phyloP scores from a whole-genome alignment of 2,797 vertebrate genomes.

The Pseudochaenichthys georgianus region DNA sequence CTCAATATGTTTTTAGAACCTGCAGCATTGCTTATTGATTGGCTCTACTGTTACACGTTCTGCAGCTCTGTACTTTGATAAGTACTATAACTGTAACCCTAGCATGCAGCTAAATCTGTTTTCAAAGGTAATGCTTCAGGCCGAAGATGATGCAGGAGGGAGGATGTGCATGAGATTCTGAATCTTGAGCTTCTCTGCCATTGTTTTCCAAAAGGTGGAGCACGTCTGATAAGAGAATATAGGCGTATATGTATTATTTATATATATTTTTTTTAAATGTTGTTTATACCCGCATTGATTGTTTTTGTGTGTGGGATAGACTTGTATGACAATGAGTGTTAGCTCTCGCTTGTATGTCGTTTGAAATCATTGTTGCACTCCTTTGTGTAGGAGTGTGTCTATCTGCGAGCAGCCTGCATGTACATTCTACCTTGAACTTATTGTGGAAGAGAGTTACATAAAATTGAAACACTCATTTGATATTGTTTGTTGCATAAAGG shows the following conservation, averaged over 20 bases:
- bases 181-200: slow-evolving; percentile 48
- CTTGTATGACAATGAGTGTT: neutral
- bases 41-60: slow-evolving; percentile 19
- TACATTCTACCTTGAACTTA: neutral
- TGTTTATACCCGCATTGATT: neutral
- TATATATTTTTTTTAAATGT: neutral
- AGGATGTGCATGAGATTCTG: slow-evolving; percentile 4
- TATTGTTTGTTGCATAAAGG: neutral
- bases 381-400: neutral
- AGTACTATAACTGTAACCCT: slow-evolving; percentile 21
- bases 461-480: neutral
- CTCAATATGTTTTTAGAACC: slow-evolving; percentile 36
- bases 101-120: slow-evolving; percentile 33
- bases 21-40: slow-evolving; percentile 43
- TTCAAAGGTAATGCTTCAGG: slow-evolving; percentile 41
- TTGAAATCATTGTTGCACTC: too few relatives aligned
- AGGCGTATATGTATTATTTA: neutral
- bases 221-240: slow-evolving; percentile 52
- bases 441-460: neutral
- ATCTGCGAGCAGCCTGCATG: neutral
- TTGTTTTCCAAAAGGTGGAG: slow-evolving; percentile 52
- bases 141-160: slow-evolving; percentile 38
- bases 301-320: neutral
- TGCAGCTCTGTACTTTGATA: slow-evolving; percentile 13
- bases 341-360: too few relatives aligned